Evolutionary conservation across 2,888 invertebrate species (phyloP), one percentile per base, ranked within the genome.

Genomic region (Herminia tarsipennalis): DNA sequence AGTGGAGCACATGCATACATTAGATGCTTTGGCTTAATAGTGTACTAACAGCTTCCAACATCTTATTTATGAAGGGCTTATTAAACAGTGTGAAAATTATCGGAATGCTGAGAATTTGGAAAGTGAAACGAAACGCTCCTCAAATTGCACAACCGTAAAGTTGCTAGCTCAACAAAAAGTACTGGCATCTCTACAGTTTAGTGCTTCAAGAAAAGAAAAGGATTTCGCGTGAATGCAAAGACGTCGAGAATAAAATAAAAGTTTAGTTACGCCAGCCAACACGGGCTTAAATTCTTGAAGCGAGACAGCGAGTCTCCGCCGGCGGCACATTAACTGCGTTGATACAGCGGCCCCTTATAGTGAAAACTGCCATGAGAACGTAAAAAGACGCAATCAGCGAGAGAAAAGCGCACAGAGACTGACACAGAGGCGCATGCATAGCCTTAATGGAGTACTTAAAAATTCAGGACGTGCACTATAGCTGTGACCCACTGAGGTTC

Each of bases 341-440:
- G 73, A 81, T 73, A 77, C 62, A 76, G 70, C 66, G 66, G 63
- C 66, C 61, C 48, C 78, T 76, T 73, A 65, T 64, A 70, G 77
- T 71, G 78, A 80, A 58, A 80, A 79, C 71, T 60, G 67, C 60
- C 76, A 73, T 78, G 78, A 81, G 83, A 85, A 84, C 81, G 82
- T 89, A 83, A 81, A 88, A 88, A 88, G 89, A 81, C 74, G 88
- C 87, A 89, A 89, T 90, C 84, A 84, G 63, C 76, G 79, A 82
- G 79, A 83, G 83, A 88, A 90, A 87, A 86, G 89, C 80, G 64
- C 71, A 72, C 72, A 70, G 63, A 74, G 64, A 68, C 68, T 59
- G 66, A 73, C 68, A 68, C 56, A 50, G 59, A 74, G 66, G 69
- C 52, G 57, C 49, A 70, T 60, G 62, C 64, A 66, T 48, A 64